These are phyloP conservation scores for Gryllus longicercus DNA, from an alignment of 2,888 invertebrate genomes.

Conservation along the genomic window DNA sequence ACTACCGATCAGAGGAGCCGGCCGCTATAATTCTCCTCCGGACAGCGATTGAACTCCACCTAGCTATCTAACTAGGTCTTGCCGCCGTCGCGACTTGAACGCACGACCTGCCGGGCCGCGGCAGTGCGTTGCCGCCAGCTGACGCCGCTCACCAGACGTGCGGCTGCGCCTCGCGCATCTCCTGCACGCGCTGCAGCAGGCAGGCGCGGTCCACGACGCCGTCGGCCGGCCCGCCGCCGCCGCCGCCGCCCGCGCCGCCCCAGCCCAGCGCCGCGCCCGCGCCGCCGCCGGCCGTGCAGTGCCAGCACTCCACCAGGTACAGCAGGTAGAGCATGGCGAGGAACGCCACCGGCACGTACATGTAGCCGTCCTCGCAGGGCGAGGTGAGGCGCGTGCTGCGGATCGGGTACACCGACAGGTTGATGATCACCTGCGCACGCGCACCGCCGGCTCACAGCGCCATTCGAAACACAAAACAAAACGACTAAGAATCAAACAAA, in stretches of 20 bases:
- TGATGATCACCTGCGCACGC: conserved; percentile 53
- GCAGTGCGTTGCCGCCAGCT: too few relatives aligned
- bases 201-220: conserved; percentile 60
- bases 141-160: conserved; percentile 62
- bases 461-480: too few relatives aligned
- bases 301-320: conserved; percentile 80
- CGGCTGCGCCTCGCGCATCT: conserved; percentile 66
- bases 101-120: too few relatives aligned
- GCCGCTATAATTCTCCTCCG: too few relatives aligned
- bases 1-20: too few relatives aligned
- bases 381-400: conserved; percentile 63
- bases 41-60: too few relatives aligned
- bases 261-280: conserved; percentile 44
- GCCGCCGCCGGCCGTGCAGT: conserved; percentile 58
- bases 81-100: too few relatives aligned
- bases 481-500: too few relatives aligned
- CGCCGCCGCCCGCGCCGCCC: conserved; percentile 46
- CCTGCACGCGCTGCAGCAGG: conserved; percentile 62
- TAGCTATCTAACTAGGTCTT: too few relatives aligned
- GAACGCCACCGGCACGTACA: conserved; percentile 78
- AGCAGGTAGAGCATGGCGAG: conserved; percentile 74
- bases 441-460: neutral
- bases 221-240: conserved; percentile 40
- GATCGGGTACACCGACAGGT: conserved; percentile 61
- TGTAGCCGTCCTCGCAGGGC: conserved; percentile 77